These are phyloP conservation scores for Drosophila kuntzei DNA, from an alignment of 2,888 invertebrate genomes.

Conservation along the genomic window DNA sequence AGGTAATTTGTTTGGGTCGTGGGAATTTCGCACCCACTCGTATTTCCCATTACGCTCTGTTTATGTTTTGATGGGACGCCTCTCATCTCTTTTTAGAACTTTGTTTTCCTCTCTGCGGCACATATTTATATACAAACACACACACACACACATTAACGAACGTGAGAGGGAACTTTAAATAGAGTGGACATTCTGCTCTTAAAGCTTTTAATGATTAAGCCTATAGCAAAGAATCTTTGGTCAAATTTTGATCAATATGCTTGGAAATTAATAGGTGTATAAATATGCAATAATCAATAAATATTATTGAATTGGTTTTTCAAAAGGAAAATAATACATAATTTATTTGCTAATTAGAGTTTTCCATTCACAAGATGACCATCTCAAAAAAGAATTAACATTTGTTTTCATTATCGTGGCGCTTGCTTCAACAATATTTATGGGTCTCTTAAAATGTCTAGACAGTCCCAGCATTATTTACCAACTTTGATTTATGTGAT, in stretches of 20 bases:
- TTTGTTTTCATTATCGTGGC: constrained; percentile 12
- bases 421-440: constrained; percentile 50
- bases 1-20: constrained; percentile 61
- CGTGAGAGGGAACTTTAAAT: constrained; percentile 26
- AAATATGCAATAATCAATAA: constrained; percentile 3
- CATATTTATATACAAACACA: constrained; percentile 3
- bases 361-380: constrained; percentile 9
- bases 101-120: constrained; percentile 26
- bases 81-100: constrained; percentile 33
- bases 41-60: constrained; percentile 64
- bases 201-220: background rate
- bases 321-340: background rate
- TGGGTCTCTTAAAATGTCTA: constrained; percentile 43
- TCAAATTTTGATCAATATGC: background rate
- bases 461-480: constrained; percentile 34
- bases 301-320: background rate
- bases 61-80: constrained; percentile 65
- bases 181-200: constrained; percentile 19
- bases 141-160: background rate
- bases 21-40: constrained; percentile 72
- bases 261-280: background rate
- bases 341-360: constrained; percentile 3
- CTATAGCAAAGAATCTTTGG: background rate
- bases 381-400: constrained; percentile 10
- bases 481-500: constrained; percentile 56